phyloP scores from a whole-genome alignment of 1,140 invertebrate species.

The Drosophila saltans region DNA sequence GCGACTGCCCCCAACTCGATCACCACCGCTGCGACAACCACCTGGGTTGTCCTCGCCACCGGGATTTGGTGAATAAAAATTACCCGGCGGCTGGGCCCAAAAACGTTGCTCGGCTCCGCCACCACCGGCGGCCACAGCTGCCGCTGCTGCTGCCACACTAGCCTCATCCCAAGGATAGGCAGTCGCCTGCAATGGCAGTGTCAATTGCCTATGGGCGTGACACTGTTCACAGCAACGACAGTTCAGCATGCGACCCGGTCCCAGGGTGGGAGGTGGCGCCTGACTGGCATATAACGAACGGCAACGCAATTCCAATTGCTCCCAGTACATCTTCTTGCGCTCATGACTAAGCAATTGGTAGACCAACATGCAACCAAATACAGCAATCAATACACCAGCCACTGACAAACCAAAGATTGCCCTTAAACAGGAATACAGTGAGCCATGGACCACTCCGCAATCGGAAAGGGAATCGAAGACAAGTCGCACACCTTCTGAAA shows the following conservation, averaged over 20 bases:
- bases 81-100: slow-evolving; percentile 84
- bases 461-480: slow-evolving; percentile 93
- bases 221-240: slow-evolving; percentile 83
- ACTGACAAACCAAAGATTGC: slow-evolving; percentile 95
- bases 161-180: slow-evolving; percentile 79
- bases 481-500: slow-evolving; percentile 84
- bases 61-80: slow-evolving; percentile 92
- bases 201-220: slow-evolving; percentile 77
- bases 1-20: slow-evolving; percentile 70
- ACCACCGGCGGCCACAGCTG: slow-evolving; percentile 45
- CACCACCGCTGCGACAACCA: slow-evolving; percentile 27
- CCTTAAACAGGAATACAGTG: slow-evolving; percentile 92
- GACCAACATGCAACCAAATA: slow-evolving; percentile 95
- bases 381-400: slow-evolving; percentile 93
- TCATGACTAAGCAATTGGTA: slow-evolving; percentile 94
- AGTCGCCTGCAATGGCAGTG: slow-evolving; percentile 59
- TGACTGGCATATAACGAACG: slow-evolving; percentile 89
- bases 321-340: slow-evolving; percentile 97
- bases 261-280: slow-evolving; percentile 81
- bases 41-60: slow-evolving; percentile 84
- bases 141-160: slow-evolving; percentile 61
- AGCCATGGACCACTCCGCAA: slow-evolving; percentile 94
- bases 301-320: slow-evolving; percentile 92
- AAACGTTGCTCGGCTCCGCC: slow-evolving; percentile 65
- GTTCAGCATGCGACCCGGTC: slow-evolving; percentile 63